Evolutionary conservation across 2,797 vertebrate species (phyloP), one percentile per base, ranked within the genome.

Genomic region (Gymnopithys bicolor): DNA sequence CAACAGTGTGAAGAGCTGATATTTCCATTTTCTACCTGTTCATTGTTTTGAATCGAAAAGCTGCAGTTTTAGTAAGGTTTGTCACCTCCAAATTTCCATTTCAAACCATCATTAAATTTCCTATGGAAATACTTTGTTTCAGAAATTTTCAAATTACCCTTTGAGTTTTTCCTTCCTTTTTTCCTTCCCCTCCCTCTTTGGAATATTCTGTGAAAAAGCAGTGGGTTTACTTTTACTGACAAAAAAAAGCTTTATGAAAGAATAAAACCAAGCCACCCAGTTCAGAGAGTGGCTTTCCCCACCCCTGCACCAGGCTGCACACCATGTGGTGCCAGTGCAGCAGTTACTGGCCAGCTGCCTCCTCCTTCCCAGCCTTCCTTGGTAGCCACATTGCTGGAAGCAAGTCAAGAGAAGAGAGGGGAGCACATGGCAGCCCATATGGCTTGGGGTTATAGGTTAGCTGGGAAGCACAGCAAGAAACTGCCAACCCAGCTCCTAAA

Each of bases 261-360:
- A 66, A 73, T 28, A 58, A 66, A 9, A 27, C 4, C 32, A 14
- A 46, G 25, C 6, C 64, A 67, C 9, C 19, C 18, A 52, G 63
- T 60, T 69, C 45, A 56, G 58, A 69, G 52, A 59, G 52, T 0
- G 51, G 35, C 39, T 23, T 52, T 58, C 22, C 41, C 70, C 80
- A 39, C 9, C 53, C 64, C 75, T 46, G 48, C 68, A 93, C 7
- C 80, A 94, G 71, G 67, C 81, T 89, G 82, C 48, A 32, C 79
- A 52, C 82, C 89, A 89, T 78, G 87, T 71, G 89, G 87, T 78
- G 23, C 53, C 64, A 81, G 19, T 25, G 73, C 85, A 96, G 91
- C 82, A 90, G 91, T 30, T 9, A 51, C 73, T 51, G 86, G 91
- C 87, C 94, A 95, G 91, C 94, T 95, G 94, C 89, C 60, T 68